Base-by-base conservation (phyloP, 2,797 vertebrate genomes). In the Sebastolobus altivelis region DNA sequence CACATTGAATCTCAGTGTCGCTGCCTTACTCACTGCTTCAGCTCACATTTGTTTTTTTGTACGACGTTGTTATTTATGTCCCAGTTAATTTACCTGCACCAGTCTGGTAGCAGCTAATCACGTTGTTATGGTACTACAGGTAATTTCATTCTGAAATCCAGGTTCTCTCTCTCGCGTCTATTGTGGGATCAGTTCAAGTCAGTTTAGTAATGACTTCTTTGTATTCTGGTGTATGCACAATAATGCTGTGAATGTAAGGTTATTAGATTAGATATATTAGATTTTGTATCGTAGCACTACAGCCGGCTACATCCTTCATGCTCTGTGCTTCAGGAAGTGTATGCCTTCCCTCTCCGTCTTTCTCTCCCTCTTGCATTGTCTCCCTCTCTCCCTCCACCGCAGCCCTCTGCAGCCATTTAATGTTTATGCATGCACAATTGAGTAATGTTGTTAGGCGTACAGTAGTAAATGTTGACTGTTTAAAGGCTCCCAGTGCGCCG, bases 351-450 rank as follows among this genome's bases (percentile, higher is more conserved):
- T 66, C 27, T 31, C 6, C 25, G 3, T 43, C 8, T 65, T 25
- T 65, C 37, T 40, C 25, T 6, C 63, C 22, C 35, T 58, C 25
- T 70, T 35, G 20, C n/a, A 27, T 43, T n/a, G 9, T 74, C 56
- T 80, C 25, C 4, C 80, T 43, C 65, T 43, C 79, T 56, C 25
- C 25, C 37, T n/a, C 60, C 33, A 49, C 4, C 65, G 49, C 68
- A 74, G n/a, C 63, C 59, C 62, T 87, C 72, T 72, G 77, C 75
- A 83, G 77, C 71, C 52, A 59, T 86, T 84, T 63, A 75, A 76
- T 83, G 80, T 84, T 83, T 79, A 80, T 86, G 86, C 68, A 87
- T 86, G 66, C 75, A 76, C 43, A 59, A 86, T 83, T 91, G 82
- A 90, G 63, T 83, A 70, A 85, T 85, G 75, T 84, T 78, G 62